Base-by-base conservation (phyloP, 2,888 invertebrate species). In the Celastrina argiolus region DNA sequence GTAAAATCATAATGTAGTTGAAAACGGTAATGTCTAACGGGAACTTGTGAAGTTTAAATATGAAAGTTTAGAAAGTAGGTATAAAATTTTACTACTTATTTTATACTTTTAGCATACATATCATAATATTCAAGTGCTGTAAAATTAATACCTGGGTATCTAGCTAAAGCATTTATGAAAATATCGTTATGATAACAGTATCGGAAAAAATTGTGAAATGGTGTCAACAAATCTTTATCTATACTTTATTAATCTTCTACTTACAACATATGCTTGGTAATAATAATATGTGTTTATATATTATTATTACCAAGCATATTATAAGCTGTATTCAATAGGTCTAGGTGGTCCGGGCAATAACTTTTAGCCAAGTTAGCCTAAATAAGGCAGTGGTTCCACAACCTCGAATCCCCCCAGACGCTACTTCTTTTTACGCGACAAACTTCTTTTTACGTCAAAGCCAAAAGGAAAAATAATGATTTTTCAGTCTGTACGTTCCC, bases 61-160 rank as follows among this genome's bases (percentile, higher is more conserved):
- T 31, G 88, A 89, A 88, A 88, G 88, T 84, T 85, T 83, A 82
- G 88, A 88, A 89, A 88, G 51, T 51, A 22, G 22, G 87, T 87
- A 79, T 64, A 63, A 41, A 72, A 73, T 80, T 76, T 73, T 74
- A 67, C 36, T 22, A 22, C 61, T 22, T 34, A 34, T 61, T 59
- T 36, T 36, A 51, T 36, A 22, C 4, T 51, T 1, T 51, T 51
- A 51, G 51, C 14, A 22, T 22, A 45, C 14, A 3, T 18, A 22
- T 22, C 14, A 22, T 51, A 51, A 12, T 51, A 22, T 4, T 22
- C 10, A 22, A 12, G 14, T 22, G 22, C 22, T 22, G 22, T 26
- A 4, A 51, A 42, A 51, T 3, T 22, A 22, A 51, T 51, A 22
- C 22, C 12, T 12, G 26, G 12, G 12, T 26, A 51, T 51, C 12